Conservation (phyloP, 2,888 invertebrate species). For the Drosophila subsilvestris region DNA sequence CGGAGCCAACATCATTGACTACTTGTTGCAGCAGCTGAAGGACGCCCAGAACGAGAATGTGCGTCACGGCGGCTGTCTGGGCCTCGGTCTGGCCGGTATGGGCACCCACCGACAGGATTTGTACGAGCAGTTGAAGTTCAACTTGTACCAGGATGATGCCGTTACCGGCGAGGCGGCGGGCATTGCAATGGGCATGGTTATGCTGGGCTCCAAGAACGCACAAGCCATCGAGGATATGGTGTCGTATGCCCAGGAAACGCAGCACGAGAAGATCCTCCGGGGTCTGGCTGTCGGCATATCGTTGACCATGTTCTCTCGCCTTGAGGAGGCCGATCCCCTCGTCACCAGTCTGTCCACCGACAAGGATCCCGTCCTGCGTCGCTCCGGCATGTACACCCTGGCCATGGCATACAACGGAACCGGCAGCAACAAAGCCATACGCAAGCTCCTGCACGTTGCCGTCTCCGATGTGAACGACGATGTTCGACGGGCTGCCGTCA, state of each 20-base stretch:
- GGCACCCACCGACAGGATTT: conserved; percentile 97
- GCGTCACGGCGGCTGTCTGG: conserved; percentile 98
- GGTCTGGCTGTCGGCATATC: conserved; percentile 98
- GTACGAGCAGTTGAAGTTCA: conserved; percentile 98
- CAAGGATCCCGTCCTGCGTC: conserved; percentile 96
- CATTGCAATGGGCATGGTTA: conserved; percentile 99
- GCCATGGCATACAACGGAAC: conserved; percentile 99
- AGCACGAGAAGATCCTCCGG: conserved; percentile 98
- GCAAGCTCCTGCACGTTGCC: conserved; percentile 96
- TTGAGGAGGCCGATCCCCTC: conserved; percentile 98
- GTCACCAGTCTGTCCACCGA: conserved; percentile 95
- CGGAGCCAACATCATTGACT: conserved; percentile 97
- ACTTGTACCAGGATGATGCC: conserved; percentile 99
- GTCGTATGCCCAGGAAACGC: conserved; percentile 93
- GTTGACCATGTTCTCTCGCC: conserved; percentile 97
- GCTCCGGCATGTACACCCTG: conserved; percentile 98
- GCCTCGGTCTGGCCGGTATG: conserved; percentile 98
- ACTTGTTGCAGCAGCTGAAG: conserved; percentile 96
- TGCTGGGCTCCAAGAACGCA: conserved; percentile 97
- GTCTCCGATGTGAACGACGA: conserved; percentile 99
- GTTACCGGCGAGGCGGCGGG: conserved; percentile 99
- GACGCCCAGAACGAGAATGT: conserved; percentile 99
- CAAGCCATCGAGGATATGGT: conserved; percentile 97
- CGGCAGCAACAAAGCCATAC: conserved; percentile 98
- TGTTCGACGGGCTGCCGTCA: conserved; percentile 98